These are phyloP conservation scores for Smutsia gigantea DNA, from an alignment of 2,797 vertebrate species.

Conservation along the genomic window DNA sequence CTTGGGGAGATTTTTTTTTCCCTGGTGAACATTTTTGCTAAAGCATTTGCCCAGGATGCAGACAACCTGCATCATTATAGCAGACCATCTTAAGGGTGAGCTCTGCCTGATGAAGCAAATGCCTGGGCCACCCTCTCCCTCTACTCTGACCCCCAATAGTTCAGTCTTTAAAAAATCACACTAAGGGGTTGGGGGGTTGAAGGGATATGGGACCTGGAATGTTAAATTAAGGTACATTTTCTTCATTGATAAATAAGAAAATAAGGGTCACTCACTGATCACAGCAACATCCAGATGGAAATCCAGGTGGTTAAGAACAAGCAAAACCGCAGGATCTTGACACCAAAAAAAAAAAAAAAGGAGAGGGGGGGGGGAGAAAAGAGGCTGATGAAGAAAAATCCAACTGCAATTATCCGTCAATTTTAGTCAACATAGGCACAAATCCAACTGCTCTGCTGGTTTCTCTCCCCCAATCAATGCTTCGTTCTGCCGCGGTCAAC, in stretches of 20 bases:
- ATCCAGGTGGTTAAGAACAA: constrained; percentile 82
- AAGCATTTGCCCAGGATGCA: constrained; percentile 57
- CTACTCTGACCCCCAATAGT: constrained; percentile 34
- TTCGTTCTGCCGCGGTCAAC: constrained; percentile 83
- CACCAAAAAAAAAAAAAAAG: constrained; percentile 69
- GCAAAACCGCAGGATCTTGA: constrained; percentile 73
- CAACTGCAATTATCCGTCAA: constrained; percentile 92
- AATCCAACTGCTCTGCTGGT: constrained; percentile 83
- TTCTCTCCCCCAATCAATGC: constrained; percentile 70
- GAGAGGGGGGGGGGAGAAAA: constrained; percentile 35
- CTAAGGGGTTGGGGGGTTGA: background rate
- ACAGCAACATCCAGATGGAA: constrained; percentile 86
- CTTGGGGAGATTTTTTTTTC: constrained; percentile 38
- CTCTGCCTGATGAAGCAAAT: constrained; percentile 39
- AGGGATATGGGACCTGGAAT: background rate
- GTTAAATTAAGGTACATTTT: constrained; percentile 9
- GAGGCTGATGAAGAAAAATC: constrained; percentile 85
- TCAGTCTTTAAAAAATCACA: constrained; percentile 25
- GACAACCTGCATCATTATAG: constrained; percentile 65
- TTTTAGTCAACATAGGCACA: constrained; percentile 88
- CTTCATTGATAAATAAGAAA: constrained; percentile 61
- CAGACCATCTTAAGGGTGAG: constrained; percentile 28
- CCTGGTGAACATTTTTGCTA: constrained; percentile 64
- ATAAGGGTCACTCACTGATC: constrained; percentile 86
- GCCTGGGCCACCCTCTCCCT: constrained; percentile 46